Percentiles rank a stretch among this genome's conserved stretches.
Evolutionary conservation across 1,140 invertebrate species (phyloP).

Genomic region (Rhizoglyphus robini): DNA sequence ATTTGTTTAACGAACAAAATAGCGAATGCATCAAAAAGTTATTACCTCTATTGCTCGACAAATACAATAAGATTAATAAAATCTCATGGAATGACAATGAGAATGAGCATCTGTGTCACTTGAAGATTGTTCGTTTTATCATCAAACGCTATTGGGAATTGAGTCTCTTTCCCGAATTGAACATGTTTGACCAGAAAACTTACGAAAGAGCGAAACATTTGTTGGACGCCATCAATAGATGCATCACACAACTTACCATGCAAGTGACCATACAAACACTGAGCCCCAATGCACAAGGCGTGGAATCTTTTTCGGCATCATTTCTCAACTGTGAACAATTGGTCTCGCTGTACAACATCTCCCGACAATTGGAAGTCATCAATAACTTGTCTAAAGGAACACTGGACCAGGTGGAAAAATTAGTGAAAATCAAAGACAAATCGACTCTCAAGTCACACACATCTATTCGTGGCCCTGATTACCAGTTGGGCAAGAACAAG

Average conservation of each 20-base stretch:
- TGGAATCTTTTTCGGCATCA: no score
- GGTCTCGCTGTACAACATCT: background rate
- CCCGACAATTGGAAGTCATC: background rate
- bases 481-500: background rate
- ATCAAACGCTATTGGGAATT: background rate
- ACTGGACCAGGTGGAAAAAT: background rate
- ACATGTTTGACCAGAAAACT: background rate
- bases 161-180: background rate
- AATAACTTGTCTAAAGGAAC: background rate
- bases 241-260: no score
- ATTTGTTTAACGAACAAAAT: background rate
- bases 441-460: no score
- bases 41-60: background rate
- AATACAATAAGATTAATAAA: background rate
- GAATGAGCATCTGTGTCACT: background rate
- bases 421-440: no score
- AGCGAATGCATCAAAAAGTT: background rate
- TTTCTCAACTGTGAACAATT: background rate
- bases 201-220: background rate
- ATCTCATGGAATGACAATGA: background rate
- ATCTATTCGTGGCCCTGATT: no score
- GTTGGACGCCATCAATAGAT: no score
- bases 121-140: background rate
- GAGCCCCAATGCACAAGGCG: no score
- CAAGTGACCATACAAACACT: no score